Evolutionary conservation across 2,113 vertebrate genomes (phyloP).

Genomic region (Picathartes gymnocephalus): DNA sequence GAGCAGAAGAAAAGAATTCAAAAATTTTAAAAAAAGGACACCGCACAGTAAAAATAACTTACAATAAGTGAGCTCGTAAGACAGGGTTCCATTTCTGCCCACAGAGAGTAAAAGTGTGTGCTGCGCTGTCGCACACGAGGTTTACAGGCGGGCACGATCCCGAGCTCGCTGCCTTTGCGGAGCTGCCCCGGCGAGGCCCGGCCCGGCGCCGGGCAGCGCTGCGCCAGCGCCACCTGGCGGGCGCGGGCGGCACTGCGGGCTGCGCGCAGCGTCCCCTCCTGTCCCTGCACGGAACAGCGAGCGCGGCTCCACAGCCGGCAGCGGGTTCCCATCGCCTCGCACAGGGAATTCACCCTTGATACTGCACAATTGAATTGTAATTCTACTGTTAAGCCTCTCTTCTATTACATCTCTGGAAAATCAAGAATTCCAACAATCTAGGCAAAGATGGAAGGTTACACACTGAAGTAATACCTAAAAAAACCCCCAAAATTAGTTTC

Average conservation of each 20-base stretch:
- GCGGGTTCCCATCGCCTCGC: rapidly evolving
- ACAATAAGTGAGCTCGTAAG: background rate
- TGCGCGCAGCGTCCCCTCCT: background rate
- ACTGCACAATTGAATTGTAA: rapidly evolving
- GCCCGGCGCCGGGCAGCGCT: background rate
- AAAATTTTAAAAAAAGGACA: background rate
- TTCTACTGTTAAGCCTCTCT: background rate
- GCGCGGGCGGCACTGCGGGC: background rate
- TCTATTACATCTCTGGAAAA: background rate
- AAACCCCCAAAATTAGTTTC: rapidly evolving
- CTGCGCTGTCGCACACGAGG: rapidly evolving
- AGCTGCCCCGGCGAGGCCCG: background rate
- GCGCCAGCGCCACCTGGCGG: constrained; percentile 23
- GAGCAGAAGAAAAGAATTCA: background rate
- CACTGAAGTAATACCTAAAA: background rate
- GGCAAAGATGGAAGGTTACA: background rate
- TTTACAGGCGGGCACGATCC: background rate
- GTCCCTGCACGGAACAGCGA: background rate
- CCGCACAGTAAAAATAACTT: rapidly evolving
- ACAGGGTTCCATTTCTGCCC: background rate
- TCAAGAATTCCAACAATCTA: background rate
- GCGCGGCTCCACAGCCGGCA: background rate
- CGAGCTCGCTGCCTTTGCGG: background rate
- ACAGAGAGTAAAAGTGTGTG: rapidly evolving
- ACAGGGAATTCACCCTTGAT: background rate